Base-by-base conservation (phyloP, 2,888 invertebrate genomes). In the Colostygia pectinataria region DNA sequence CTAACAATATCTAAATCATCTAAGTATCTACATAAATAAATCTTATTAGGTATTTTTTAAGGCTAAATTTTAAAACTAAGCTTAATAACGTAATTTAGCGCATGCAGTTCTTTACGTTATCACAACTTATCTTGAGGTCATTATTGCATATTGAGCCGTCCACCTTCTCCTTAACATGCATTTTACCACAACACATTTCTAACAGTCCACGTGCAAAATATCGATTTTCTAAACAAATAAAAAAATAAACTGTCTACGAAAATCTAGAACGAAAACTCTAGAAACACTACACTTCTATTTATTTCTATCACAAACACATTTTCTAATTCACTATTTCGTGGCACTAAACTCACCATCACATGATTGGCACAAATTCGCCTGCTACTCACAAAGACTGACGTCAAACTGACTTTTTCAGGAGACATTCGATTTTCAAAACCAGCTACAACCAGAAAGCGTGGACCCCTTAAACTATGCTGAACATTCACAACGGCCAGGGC, bases 341-440 rank as follows among this genome's bases (percentile, higher is more conserved):
- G 8, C 25, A 68, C 36, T 45, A 43, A 31, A 87, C 88, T 88
- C 86, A 88, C 87, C 87, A 88, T 85, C 77, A 87, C 88, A 87
- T 87, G 76, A 69, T 73, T 66, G 74, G 61, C 61, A 61, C 56
- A 55, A 20, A 68, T 64, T 63, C 80, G 82, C 76, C 80, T 73
- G 69, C 79, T 71, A 80, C 65, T 63, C 63, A 59, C 68, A 55
- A 70, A 61, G 66, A 56, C 75, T 79, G 77, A 80, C 80, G 80
- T 82, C 72, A 83, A 63, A 88, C 87, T 88, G 77, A 63, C 62
- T 61, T 74, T 68, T 61, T 48, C 55, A 51, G 61, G 59, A 57
- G 62, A 67, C 71, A 74, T 83, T 85, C 83, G 85, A 86, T 87
- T 87, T 63, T 80, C 68, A 65, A 81, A 85, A 87, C 80, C 85